Base-by-base conservation (phyloP, 2,797 vertebrate genomes). In the Octomys mimax region DNA sequence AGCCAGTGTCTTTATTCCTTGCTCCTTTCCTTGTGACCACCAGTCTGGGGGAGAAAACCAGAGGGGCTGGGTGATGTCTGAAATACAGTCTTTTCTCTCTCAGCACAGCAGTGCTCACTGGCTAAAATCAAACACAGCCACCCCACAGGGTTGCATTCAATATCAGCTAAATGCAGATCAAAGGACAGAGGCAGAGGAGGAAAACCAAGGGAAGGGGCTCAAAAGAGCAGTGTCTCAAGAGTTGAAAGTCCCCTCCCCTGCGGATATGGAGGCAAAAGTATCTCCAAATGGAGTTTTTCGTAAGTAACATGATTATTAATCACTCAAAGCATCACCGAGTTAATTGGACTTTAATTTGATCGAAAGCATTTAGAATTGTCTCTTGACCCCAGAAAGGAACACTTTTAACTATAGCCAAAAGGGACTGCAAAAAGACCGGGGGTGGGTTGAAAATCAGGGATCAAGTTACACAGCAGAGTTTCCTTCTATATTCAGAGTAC, bases 331-430 rank as follows among this genome's bases (percentile, higher is more conserved):
- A 81, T 54, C 64, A 49, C n/a, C 89, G 85, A 94, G n/a, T 92
- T 68, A 92, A 96, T 6, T 87, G 82, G 70, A 89, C n/a, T 90
- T 96, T 68, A 87, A 78, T 95, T 90, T 79, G 87, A 95, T 95
- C 83, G 79, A 94, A 96, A 95, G 77, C 52, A 42, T n/a, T 96
- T 90, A 68, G 81, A 95, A 94, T 93, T 33, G 39, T 93, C 78
- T 90, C 88, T 83, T 94, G 89, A 92, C 75, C 78, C 91, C 82
- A 91, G 87, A 97, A 96, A 96, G 52, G 64, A 92, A 87, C 14
- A 77, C 49, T 95, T 96, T 94, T 33, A 93, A 91, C 85, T 80
- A 11, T 5, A 36, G 81, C 66, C 66, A 73, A 95, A 83, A 70
- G n/a, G 28, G 75, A 89, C 49, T 57, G 31, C 91, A 89, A 73